Conservation (phyloP, 2,797 vertebrate species). For the Microctenopoma stevenorrisi region DNA sequence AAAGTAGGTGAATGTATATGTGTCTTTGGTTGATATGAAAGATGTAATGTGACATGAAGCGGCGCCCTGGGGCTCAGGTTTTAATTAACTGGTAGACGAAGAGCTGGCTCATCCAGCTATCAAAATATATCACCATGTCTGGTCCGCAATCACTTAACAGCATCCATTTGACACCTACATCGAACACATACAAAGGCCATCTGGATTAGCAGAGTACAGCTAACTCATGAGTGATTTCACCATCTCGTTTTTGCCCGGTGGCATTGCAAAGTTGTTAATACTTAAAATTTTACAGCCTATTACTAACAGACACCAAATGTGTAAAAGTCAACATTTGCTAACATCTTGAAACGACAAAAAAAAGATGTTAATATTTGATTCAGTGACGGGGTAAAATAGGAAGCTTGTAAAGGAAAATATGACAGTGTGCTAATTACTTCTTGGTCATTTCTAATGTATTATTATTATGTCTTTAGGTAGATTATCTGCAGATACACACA, state of each 20-base stretch:
- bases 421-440: background rate
- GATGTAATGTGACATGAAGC: slow-evolving; percentile 56
- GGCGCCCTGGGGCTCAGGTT: slow-evolving; percentile 50
- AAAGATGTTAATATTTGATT: slow-evolving; percentile 20
- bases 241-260: slow-evolving; percentile 6
- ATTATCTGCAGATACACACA: background rate
- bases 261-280: slow-evolving; percentile 25
- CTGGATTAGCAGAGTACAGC: slow-evolving; percentile 36
- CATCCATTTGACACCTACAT: slow-evolving; percentile 26
- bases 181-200: slow-evolving; percentile 33
- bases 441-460: background rate
- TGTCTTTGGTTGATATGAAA: slow-evolving; percentile 56
- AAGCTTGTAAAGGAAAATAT: background rate
- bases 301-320: slow-evolving; percentile 18
- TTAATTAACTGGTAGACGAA: slow-evolving; percentile 74
- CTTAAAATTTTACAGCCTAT: slow-evolving; percentile 16
- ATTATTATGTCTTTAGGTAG: background rate
- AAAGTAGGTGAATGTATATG: slow-evolving; percentile 34
- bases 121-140: slow-evolving; percentile 72
- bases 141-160: slow-evolving; percentile 44
- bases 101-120: slow-evolving; percentile 51
- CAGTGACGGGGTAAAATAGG: slow-evolving; percentile 1
- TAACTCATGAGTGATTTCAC: slow-evolving; percentile 18
- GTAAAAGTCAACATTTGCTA: slow-evolving; percentile 25
- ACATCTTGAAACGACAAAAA: slow-evolving; percentile 24